A percentile compares a stretch with the other conserved stretches of the same genome.
Evolutionary conservation across 2,113 vertebrate species (phyloP).

Genomic region (Megaleporinus macrocephalus): DNA sequence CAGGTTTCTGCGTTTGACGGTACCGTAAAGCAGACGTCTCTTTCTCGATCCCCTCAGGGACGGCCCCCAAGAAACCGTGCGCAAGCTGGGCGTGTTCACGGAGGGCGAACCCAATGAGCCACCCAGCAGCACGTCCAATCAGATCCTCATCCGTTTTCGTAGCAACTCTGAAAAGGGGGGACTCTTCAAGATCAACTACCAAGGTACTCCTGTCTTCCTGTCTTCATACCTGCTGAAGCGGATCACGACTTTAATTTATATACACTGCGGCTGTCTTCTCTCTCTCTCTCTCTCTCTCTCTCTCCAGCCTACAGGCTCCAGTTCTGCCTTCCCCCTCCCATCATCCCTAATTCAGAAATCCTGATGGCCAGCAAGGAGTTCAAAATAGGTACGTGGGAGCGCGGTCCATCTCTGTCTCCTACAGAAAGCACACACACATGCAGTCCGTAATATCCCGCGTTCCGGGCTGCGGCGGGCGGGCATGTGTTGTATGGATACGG

Average conservation of each 20-base stretch:
- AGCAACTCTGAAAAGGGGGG: constrained; percentile 88
- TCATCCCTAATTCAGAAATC: constrained; percentile 93
- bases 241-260: neutral
- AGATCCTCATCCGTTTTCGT: constrained; percentile 91
- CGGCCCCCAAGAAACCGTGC: constrained; percentile 87
- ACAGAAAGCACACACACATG: neutral
- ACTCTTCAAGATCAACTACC: constrained; percentile 87
- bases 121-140: constrained; percentile 91
- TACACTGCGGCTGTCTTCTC: neutral
- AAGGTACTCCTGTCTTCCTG: constrained; percentile 73
- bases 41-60: constrained; percentile 79
- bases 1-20: neutral
- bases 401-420: constrained; percentile 22
- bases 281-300: constrained; percentile 13
- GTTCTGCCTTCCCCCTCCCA: constrained; percentile 89
- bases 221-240: neutral
- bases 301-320: constrained; percentile 90
- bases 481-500: constrained; percentile 56
- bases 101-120: constrained; percentile 86
- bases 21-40: neutral
- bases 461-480: neutral
- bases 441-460: constrained; percentile 8
- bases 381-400: constrained; percentile 85
- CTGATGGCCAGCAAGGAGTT: constrained; percentile 94
- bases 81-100: constrained; percentile 92